Conservation (phyloP, 2,888 invertebrate species). For the Pardosa pseudoannulata region DNA sequence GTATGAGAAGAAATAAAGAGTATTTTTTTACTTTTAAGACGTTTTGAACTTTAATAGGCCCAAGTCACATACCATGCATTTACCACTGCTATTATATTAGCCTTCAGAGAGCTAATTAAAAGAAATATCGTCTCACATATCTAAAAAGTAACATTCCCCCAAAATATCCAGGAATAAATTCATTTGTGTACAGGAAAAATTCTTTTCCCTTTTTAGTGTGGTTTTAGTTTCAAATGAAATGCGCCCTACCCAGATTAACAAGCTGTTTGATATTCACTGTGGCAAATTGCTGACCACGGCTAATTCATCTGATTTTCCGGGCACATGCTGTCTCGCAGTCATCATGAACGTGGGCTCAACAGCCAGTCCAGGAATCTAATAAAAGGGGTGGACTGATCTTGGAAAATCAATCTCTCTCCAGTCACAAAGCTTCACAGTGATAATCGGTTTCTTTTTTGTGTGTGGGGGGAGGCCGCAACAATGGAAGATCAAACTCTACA, state of each 20-base stretch:
- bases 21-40: too few relatives aligned
- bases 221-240: too few relatives aligned
- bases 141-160: too few relatives aligned
- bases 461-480: constrained; percentile 32
- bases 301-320: neutral
- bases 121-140: too few relatives aligned
- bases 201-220: too few relatives aligned
- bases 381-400: neutral
- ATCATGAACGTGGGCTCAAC: neutral
- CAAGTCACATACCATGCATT: too few relatives aligned
- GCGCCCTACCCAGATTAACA: neutral
- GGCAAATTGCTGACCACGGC: neutral
- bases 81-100: too few relatives aligned
- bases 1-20: too few relatives aligned
- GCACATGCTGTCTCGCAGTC: neutral
- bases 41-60: too few relatives aligned
- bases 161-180: too few relatives aligned
- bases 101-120: too few relatives aligned
- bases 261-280: neutral
- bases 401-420: neutral
- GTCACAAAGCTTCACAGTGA: neutral
- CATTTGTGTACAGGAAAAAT: too few relatives aligned
- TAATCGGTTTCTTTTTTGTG: constrained; percentile 17
- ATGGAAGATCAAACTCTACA: constrained; percentile 42
- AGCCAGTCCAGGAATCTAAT: neutral